Conservation (phyloP, 2,797 vertebrate genomes). For the Gobio occitaniae region DNA sequence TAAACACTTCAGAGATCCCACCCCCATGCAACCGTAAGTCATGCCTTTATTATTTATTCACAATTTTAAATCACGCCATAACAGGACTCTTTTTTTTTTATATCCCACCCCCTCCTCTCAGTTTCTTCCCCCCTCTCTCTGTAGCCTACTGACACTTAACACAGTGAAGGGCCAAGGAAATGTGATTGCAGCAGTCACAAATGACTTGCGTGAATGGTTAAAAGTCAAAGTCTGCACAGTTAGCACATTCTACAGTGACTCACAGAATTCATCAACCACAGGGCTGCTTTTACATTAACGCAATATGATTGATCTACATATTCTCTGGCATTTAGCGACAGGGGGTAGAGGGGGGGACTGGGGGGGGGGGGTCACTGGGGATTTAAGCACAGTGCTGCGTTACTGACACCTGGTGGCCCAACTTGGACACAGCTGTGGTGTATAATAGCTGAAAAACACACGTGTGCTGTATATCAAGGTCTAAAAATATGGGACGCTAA, state of each 20-base stretch:
- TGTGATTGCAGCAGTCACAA: slow-evolving; percentile 82
- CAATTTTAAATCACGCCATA: slow-evolving; percentile 66
- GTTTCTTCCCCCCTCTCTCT: slow-evolving; percentile 23
- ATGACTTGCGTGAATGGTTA: slow-evolving; percentile 73
- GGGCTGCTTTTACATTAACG: slow-evolving; percentile 79
- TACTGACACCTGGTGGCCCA: slow-evolving; percentile 81
- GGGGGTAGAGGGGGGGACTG: neutral
- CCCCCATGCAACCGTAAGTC: slow-evolving; percentile 55
- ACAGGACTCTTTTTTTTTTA: slow-evolving; percentile 62
- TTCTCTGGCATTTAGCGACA: slow-evolving; percentile 68
- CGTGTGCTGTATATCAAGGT: neutral
- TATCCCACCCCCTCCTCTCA: slow-evolving; percentile 55
- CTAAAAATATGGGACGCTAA: slow-evolving; percentile 6
- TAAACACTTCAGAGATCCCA: slow-evolving; percentile 51
- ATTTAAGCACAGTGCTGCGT: slow-evolving; percentile 68
- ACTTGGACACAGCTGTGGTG: slow-evolving; percentile 61
- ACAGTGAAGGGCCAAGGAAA: slow-evolving; percentile 74
- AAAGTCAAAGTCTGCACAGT: slow-evolving; percentile 81
- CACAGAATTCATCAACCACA: slow-evolving; percentile 79
- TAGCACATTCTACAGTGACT: slow-evolving; percentile 83
- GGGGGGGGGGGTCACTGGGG: slow-evolving; percentile 59
- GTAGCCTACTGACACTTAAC: slow-evolving; percentile 69
- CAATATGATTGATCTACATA: slow-evolving; percentile 80
- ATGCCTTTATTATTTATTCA: slow-evolving; percentile 65
- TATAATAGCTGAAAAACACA: neutral